Conservation (phyloP, 2,113 vertebrate genomes). For the Rafetus swinhoei region DNA sequence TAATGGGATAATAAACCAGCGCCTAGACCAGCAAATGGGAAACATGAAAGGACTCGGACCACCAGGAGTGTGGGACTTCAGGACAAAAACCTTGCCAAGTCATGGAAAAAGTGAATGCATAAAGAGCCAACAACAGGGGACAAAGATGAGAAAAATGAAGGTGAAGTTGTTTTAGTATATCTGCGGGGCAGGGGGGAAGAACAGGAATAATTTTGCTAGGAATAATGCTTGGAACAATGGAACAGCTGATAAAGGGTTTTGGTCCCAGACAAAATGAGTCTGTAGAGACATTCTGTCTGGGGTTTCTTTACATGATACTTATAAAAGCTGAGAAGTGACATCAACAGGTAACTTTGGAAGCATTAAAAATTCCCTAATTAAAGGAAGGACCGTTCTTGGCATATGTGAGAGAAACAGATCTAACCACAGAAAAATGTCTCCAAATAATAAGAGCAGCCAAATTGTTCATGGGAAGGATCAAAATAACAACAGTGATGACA, state of each 20-base stretch:
- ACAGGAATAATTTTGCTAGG: not conserved
- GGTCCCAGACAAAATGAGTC: not conserved
- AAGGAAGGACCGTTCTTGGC: no score
- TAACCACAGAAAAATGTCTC: not conserved
- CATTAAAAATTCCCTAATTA: no score
- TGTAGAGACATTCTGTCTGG: not conserved
- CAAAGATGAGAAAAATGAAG: not conserved
- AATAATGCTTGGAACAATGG: not conserved
- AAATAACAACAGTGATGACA: not conserved
- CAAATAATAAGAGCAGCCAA: not conserved
- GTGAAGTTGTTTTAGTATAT: not conserved
- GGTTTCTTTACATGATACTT: no score
- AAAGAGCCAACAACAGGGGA: not conserved
- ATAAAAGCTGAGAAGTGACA: no score
- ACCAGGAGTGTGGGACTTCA: not conserved
- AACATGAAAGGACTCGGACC: not conserved
- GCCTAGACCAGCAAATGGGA: not conserved
- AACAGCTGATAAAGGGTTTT: not conserved
- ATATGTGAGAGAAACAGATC: no score
- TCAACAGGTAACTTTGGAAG: no score
- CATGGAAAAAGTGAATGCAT: not conserved
- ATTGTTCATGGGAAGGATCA: not conserved
- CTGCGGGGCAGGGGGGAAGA: rapidly evolving
- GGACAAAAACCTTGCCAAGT: not conserved
- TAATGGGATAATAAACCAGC: not conserved